A percentile compares a stretch with the other conserved stretches of the same genome.
These are phyloP conservation scores for Myiopsitta monachus DNA, from an alignment of 2,113 vertebrate genomes.

Conservation along the genomic window DNA sequence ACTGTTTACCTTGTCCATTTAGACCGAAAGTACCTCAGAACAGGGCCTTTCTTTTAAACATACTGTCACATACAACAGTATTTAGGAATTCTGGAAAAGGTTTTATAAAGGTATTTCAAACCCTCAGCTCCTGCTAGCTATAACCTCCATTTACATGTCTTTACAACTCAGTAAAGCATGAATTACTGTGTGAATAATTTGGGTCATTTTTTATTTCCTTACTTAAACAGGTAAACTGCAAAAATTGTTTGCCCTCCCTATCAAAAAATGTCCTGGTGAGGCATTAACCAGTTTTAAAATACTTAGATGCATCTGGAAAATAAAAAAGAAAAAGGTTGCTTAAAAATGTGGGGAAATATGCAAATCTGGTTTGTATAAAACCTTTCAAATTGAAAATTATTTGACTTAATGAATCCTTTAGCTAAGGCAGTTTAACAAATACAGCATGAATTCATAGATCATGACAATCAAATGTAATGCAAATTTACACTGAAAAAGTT, in stretches of 20 bases:
- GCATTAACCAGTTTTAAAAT: not conserved
- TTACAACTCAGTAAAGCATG: not conserved
- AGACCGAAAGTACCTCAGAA: not conserved
- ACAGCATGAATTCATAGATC: not conserved
- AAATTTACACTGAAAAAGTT: not conserved
- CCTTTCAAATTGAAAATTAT: not conserved
- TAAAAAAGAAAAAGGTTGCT: not conserved
- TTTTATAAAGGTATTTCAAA: not conserved
- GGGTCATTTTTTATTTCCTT: not conserved
- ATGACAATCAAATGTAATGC: not conserved
- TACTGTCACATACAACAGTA: not conserved
- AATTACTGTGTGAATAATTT: not conserved
- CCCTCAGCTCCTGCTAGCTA: not conserved
- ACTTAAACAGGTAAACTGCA: not conserved
- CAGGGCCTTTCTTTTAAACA: not conserved
- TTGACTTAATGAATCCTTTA: not conserved
- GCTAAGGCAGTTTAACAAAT: not conserved
- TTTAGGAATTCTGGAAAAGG: not conserved
- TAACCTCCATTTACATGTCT: not conserved
- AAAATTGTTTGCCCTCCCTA: not conserved
- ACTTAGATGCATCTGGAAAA: not conserved
- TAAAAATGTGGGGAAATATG: not conserved
- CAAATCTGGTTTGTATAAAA: not conserved
- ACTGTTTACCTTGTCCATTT: not conserved
- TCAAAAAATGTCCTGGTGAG: not conserved